phyloP scores from a whole-genome alignment of 2,797 vertebrate species.

The Macroramphosus scolopax region DNA sequence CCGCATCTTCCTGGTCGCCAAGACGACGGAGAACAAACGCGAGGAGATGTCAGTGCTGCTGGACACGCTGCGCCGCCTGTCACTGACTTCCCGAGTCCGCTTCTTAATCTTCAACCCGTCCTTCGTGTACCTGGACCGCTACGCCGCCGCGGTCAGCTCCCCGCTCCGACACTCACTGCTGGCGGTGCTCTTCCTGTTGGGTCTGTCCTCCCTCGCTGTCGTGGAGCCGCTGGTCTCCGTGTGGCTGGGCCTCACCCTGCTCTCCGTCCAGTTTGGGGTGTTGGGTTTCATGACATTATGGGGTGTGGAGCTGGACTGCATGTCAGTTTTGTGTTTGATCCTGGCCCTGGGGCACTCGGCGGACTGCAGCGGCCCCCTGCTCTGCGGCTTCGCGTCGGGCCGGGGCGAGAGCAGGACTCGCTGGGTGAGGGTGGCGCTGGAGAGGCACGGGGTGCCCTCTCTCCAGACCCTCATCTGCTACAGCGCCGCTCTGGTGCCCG shows the following conservation, averaged over 20 bases:
- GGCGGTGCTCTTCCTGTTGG: constrained; percentile 95
- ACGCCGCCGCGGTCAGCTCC: constrained; percentile 91
- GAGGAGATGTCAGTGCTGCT: constrained; percentile 97
- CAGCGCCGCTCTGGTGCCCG: constrained; percentile 89
- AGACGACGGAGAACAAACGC: constrained; percentile 96
- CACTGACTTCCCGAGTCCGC: constrained; percentile 94
- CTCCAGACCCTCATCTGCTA: constrained; percentile 98
- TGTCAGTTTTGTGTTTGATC: constrained; percentile 96
- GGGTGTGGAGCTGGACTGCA: constrained; percentile 96
- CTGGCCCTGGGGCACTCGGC: constrained; percentile 94
- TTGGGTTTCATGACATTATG: constrained; percentile 99
- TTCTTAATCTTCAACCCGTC: constrained; percentile 99
- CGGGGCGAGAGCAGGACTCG: constrained; percentile 95
- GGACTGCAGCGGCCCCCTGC: constrained; percentile 93
- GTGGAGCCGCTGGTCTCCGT: constrained; percentile 93
- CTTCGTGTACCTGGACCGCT: constrained; percentile 97
- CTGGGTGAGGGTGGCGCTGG: constrained; percentile 95
- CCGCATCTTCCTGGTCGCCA: constrained; percentile 95
- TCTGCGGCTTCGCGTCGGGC: constrained; percentile 93
- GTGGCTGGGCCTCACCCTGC: constrained; percentile 94
- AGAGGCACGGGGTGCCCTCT: constrained; percentile 94
- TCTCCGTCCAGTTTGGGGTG: constrained; percentile 96
- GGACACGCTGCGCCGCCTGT: constrained; percentile 93
- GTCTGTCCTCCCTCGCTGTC: constrained; percentile 93
- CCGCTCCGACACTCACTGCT: constrained; percentile 96